phyloP scores from a whole-genome alignment of 1,140 invertebrate species.

The Centruroides sculpturatus region DNA sequence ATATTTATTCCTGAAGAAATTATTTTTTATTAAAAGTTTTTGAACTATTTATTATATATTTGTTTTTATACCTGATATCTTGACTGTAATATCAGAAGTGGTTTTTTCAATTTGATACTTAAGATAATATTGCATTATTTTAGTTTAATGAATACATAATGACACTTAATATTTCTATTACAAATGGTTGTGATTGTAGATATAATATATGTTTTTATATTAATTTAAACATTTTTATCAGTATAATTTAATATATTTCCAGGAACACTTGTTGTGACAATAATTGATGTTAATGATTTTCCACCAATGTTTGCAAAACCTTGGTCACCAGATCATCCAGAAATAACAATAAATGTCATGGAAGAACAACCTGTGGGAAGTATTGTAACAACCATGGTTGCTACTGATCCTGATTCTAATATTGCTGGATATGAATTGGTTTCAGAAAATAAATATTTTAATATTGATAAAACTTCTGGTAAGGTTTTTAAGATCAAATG shows the following conservation, averaged over 20 bases:
- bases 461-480: slow-evolving; percentile 39
- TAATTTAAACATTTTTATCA: no score
- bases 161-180: no score
- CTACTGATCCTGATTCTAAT: slow-evolving; percentile 65
- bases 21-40: no score
- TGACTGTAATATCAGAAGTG: no score
- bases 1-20: no score
- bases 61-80: no score
- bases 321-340: slow-evolving; percentile 49
- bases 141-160: no score
- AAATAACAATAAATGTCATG: slow-evolving; percentile 49
- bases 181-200: no score
- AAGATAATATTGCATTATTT: no score
- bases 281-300: slow-evolving; percentile 61
- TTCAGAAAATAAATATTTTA: slow-evolving; percentile 55
- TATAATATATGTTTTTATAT: no score
- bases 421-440: slow-evolving; percentile 58
- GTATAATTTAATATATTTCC: background rate
- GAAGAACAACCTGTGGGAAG: slow-evolving; percentile 73
- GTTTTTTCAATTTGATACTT: no score
- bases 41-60: no score
- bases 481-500: background rate
- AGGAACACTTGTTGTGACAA: slow-evolving; percentile 67
- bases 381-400: slow-evolving; percentile 59
- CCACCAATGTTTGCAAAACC: slow-evolving; percentile 48